A percentile compares a stretch with the other conserved stretches of the same genome.
Evolutionary conservation across 1,140 invertebrate species (phyloP).

Genomic region (Nasonia longicornis): DNA sequence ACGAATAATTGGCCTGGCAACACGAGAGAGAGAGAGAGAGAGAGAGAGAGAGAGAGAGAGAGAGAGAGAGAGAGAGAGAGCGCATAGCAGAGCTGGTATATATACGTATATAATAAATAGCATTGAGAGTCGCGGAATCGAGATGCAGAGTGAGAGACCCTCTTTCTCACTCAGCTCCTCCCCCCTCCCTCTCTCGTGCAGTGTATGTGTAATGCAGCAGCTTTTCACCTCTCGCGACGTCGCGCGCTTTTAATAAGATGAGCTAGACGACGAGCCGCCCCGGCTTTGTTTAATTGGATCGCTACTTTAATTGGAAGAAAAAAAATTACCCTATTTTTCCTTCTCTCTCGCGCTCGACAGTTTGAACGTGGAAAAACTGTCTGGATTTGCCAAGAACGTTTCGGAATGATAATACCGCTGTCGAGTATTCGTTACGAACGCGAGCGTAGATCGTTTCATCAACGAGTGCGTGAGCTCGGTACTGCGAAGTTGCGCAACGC

Average conservation of each 20-base stretch:
- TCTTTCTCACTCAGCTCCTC: neutral
- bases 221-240: constrained; percentile 14
- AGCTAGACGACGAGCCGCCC: neutral
- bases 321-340: neutral
- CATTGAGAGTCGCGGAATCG: constrained; percentile 14
- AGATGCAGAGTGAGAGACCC: neutral
- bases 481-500: neutral
- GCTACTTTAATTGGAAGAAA: neutral
- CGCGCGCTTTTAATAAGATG: neutral
- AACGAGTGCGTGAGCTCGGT: neutral
- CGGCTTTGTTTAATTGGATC: constrained; percentile 1
- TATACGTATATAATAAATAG: constrained; percentile 23
- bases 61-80: neutral
- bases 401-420: neutral
- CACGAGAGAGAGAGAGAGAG: constrained; percentile 2
- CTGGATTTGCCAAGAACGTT: neutral
- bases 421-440: neutral
- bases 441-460: neutral
- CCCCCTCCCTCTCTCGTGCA: neutral
- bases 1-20: constrained; percentile 52
- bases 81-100: constrained; percentile 8
- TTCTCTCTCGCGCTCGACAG: neutral
- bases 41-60: neutral
- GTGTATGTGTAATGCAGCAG: neutral
- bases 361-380: neutral